Base-by-base conservation (phyloP, 2,888 invertebrate genomes). In the Zygaena filipendulae region DNA sequence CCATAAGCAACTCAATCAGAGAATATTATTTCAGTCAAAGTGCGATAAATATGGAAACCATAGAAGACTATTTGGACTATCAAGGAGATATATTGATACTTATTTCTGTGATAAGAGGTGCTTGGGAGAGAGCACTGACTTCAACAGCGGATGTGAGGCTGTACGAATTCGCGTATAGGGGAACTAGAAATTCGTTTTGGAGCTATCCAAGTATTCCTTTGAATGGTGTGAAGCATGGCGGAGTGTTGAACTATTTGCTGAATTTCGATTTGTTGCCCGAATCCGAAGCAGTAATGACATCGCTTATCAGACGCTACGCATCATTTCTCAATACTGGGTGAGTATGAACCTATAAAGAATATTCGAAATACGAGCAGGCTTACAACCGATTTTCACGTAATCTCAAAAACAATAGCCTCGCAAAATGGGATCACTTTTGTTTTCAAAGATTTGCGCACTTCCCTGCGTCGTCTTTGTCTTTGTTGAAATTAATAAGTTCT, bases 31-130 rank as follows among this genome's bases (percentile, higher is more conserved):
- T 77, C 23, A 40, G 42, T 1, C 49, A 52, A 5, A 52, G 41
- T 11, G 16, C 33, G 0, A 49, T 70, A 1, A 52, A 42, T 21
- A 59, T 63, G 49, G 57, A 44, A 2, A 58, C 57, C 1, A 63
- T 72, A 27, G 55, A 63, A 29, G 70, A 74, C 35, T 79, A 46
- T 33, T 49, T 79, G 13, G 62, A 63, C 9, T 79, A 62, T 30
- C 48, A 69, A 19, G 79, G 79, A 10, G 79, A 79, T 23, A 60
- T 59, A 3, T 41, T 67, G 18, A 49, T 69, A 4, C 39, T 61
- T 2, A 50, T 71, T 3, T 57, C 79, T 1, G 47, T 52, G 1
- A 59, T 74, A 13, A 56, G 61, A 48, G 57, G 57, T 5, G 60
- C 55, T 2, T 48, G 43, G 10, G 71, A 71, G 40, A 59, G 77